A percentile compares a stretch with the other conserved stretches of the same genome.
These are phyloP conservation scores for Saccostrea echinata DNA, from an alignment of 1,140 invertebrate species.

Conservation along the genomic window DNA sequence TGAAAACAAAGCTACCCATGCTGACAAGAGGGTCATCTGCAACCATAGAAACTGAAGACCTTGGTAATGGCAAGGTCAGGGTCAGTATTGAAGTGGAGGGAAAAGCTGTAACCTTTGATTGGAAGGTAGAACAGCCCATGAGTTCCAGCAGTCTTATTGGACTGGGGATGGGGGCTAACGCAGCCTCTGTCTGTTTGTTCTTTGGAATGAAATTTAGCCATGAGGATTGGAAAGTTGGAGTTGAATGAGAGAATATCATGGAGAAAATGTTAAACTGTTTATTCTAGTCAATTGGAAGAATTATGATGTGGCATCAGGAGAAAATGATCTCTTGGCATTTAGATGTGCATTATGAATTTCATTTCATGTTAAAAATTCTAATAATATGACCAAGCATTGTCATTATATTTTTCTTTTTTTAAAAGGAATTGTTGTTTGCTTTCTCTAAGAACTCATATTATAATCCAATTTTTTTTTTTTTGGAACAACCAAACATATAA, in stretches of 20 bases:
- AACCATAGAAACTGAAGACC: conserved; percentile 72
- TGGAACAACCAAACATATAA: background rate
- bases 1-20: conserved; percentile 73
- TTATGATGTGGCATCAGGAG: background rate
- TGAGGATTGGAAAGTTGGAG: conserved; percentile 74
- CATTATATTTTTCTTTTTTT: background rate
- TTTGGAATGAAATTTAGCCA: conserved; percentile 73
- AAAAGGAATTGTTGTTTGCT: background rate
- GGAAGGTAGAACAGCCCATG: conserved; percentile 64
- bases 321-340: background rate
- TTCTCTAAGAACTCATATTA: background rate
- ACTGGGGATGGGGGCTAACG: background rate
- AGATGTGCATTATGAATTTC: background rate
- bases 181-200: conserved; percentile 58
- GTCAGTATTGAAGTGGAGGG: conserved; percentile 73
- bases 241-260: conserved; percentile 61
- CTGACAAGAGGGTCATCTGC: conserved; percentile 72
- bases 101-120: conserved; percentile 77
- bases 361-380: background rate
- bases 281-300: conserved; percentile 24
- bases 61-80: conserved; percentile 74
- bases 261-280: background rate
- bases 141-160: conserved; percentile 39
- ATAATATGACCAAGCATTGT: background rate
- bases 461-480: background rate